These are phyloP conservation scores for Microtus obscurus DNA, from an alignment of 2,797 vertebrate species.

Conservation along the genomic window DNA sequence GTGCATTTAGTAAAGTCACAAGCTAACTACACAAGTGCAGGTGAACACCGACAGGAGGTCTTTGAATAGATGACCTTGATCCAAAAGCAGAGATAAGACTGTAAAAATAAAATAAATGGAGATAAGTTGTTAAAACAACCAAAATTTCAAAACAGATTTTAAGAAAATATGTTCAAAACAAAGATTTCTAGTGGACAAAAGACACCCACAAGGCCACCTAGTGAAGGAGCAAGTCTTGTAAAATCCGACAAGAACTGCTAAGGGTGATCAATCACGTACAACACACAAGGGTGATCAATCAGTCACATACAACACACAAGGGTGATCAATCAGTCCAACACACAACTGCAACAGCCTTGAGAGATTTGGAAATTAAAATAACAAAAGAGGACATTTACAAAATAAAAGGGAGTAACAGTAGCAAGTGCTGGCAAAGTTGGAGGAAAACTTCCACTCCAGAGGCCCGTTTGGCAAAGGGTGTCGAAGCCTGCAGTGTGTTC, in stretches of 20 bases:
- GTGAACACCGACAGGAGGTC: background rate
- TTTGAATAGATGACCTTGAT: constrained; percentile 6
- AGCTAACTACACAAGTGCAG: constrained; percentile 15
- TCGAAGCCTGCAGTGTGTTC: background rate
- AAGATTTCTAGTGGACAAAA: background rate
- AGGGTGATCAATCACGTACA: background rate
- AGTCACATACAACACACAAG: background rate
- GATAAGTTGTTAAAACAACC: background rate
- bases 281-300: background rate
- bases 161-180: constrained; percentile 47
- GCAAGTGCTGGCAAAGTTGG: background rate
- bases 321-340: background rate
- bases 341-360: background rate
- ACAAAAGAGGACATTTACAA: constrained; percentile 41
- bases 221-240: background rate
- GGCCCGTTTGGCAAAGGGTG: background rate
- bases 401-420: constrained; percentile 49
- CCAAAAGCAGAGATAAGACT: background rate
- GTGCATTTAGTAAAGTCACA: constrained; percentile 26
- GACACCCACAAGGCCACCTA: background rate
- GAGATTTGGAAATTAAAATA: constrained; percentile 60
- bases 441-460: background rate
- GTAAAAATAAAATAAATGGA: background rate
- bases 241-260: constrained; percentile 16
- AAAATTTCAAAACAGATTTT: background rate